Base-by-base conservation (phyloP, 2,113 vertebrate genomes). In the Planiliza haematocheilus region DNA sequence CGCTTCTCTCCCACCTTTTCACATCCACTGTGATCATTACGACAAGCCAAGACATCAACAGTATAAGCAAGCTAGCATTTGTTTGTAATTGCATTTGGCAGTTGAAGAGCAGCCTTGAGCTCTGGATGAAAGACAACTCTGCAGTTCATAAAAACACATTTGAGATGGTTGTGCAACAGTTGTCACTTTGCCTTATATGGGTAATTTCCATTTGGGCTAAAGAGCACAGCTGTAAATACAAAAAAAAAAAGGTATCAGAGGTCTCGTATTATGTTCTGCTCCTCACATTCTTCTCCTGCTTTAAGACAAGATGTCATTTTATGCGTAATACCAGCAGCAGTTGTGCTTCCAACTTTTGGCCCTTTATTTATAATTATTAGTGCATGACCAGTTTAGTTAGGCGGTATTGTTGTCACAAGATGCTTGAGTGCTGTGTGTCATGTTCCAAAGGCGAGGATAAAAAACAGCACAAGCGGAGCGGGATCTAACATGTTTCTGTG, bases 1-100 rank as follows among this genome's bases (percentile, higher is more conserved):
- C 46, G 53, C 59, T 66, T 69, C 18, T 5, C 9, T 34, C 6
- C 53, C 43, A 38, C 46, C 42, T 69, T 71, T 46, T 11, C 38
- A 30, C 2, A 52, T 11, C 64, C 20, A 42, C 39, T 46, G 39
- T 45, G 30, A 58, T 70, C 8, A 34, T 46, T 21, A 16, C 1
- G 3, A 57, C 1, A 8, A 66, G 30, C 42, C 45, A 74, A 37
- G 21, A 52, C 2, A 49, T 64, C 5, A 18, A 16, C 14, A 12
- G 5, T 0, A 20, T 30, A 49, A 62, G 43, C 45, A 70, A 45
- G 50, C 71, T 50, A 12, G 18, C 38, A 50, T 74, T 66, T 70
- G 13, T 64, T 51, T 45, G 13, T 64, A 51, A 58, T 36, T 48
- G 12, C 4, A 49, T 55, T 86, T 88, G 85, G 76, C 83, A 87